phyloP scores from a whole-genome alignment of 1,140 invertebrate genomes.

The Psilanteris sp. region DNA sequence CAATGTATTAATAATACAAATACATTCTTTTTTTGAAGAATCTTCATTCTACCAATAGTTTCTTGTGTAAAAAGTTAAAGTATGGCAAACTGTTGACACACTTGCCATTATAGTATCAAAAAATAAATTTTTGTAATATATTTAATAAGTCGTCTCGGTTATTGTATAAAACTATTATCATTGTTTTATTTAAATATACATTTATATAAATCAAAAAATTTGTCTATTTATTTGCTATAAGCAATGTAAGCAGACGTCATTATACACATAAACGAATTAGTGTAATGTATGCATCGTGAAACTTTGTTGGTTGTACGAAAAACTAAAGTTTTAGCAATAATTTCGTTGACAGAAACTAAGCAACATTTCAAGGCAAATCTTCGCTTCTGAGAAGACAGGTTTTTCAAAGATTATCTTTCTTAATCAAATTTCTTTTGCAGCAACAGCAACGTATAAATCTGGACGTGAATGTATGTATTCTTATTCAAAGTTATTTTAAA shows the following conservation, averaged over 20 bases:
- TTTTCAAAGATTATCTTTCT: no score
- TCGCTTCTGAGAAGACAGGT: no score
- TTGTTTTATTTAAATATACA: slow-evolving; percentile 48
- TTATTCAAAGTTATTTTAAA: no score
- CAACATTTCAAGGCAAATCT: no score
- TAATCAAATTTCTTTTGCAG: no score
- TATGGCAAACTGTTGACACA: not conserved
- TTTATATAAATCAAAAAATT: slow-evolving; percentile 17
- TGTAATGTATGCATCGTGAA: no score
- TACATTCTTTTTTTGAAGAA: not conserved
- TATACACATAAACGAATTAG: not conserved
- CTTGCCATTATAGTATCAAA: slow-evolving; percentile 17
- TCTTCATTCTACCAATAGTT: not conserved
- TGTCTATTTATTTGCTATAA: slow-evolving; percentile 9
- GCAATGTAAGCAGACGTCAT: not conserved
- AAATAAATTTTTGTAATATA: slow-evolving; percentile 32
- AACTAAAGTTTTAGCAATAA: no score
- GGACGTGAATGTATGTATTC: no score
- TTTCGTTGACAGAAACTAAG: no score
- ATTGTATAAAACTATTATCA: slow-evolving; percentile 31
- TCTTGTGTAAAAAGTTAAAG: slow-evolving; percentile 1
- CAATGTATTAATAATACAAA: no score
- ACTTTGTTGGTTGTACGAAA: no score
- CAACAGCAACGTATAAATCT: no score
- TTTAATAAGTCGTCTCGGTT: slow-evolving; percentile 34